These are phyloP conservation scores for Engraulis encrasicolus DNA, from an alignment of 2,113 vertebrate species.

Conservation along the genomic window DNA sequence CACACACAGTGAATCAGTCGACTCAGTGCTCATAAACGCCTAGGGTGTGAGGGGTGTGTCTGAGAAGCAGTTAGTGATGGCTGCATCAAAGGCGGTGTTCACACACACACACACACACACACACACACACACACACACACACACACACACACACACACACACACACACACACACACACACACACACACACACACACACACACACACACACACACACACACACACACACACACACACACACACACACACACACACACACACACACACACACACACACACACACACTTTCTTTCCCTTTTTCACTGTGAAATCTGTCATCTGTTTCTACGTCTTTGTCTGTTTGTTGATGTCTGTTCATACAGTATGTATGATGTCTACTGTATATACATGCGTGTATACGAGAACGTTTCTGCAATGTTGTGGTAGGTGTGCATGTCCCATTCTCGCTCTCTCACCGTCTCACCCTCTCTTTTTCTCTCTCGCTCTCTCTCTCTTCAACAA, in stretches of 20 bases:
- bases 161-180: neutral
- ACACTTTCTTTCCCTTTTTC: no score
- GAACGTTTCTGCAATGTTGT: no score
- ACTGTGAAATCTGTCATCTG: no score
- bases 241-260: neutral
- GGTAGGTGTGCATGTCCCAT: no score
- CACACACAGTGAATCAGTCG: slow-evolving; percentile 17
- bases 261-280: neutral
- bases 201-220: neutral
- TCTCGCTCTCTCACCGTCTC: no score
- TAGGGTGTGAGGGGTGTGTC: slow-evolving; percentile 2
- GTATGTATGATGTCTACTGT: no score
- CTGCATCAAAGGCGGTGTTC: neutral
- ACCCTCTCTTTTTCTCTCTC: no score
- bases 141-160: neutral
- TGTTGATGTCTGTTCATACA: no score
- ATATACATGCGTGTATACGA: no score
- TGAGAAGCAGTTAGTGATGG: neutral
- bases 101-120: neutral
- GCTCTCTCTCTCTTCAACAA: no score
- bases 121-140: no score
- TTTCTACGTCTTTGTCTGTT: no score
- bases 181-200: neutral
- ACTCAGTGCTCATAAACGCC: neutral
- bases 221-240: neutral